Evolutionary conservation across 2,113 vertebrate species (phyloP).

Genomic region (Megalops atlanticus): DNA sequence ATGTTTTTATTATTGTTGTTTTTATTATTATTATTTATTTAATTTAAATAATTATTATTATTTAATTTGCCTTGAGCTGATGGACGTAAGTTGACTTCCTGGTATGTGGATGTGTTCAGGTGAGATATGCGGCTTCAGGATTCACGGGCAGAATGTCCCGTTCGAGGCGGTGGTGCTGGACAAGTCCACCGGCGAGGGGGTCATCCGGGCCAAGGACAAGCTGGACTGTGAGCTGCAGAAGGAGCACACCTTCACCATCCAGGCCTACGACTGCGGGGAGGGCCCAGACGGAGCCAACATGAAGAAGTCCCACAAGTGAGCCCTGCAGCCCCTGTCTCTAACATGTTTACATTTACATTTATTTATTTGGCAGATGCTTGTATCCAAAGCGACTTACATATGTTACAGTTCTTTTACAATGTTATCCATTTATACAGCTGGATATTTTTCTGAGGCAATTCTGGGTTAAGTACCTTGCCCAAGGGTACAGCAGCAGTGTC

Average conservation of each 20-base stretch:
- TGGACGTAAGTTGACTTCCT: background rate
- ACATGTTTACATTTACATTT: too few relatives aligned
- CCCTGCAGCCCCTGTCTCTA: too few relatives aligned
- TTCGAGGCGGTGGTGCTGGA: conserved; percentile 97
- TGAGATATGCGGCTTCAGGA: conserved; percentile 98
- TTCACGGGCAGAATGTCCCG: conserved; percentile 92
- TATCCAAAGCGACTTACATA: too few relatives aligned
- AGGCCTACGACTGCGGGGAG: conserved; percentile 95
- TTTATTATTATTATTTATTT: background rate
- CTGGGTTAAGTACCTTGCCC: too few relatives aligned
- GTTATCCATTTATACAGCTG: too few relatives aligned
- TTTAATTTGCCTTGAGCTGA: background rate
- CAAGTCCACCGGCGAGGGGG: conserved; percentile 92
- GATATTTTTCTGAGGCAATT: too few relatives aligned
- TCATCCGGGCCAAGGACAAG: conserved; percentile 89
- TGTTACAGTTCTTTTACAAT: too few relatives aligned
- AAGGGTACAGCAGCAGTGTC: too few relatives aligned
- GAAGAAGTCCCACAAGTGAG: conserved; percentile 98
- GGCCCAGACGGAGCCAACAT: conserved; percentile 84
- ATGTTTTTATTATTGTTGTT: background rate
- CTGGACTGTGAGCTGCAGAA: conserved; percentile 97
- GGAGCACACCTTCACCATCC: conserved; percentile 93
- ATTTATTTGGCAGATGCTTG: too few relatives aligned
- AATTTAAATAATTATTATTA: too few relatives aligned
- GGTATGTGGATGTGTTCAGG: conserved; percentile 69